Conservation (phyloP, 2,113 vertebrate genomes). For the Ovis canadensis region DNA sequence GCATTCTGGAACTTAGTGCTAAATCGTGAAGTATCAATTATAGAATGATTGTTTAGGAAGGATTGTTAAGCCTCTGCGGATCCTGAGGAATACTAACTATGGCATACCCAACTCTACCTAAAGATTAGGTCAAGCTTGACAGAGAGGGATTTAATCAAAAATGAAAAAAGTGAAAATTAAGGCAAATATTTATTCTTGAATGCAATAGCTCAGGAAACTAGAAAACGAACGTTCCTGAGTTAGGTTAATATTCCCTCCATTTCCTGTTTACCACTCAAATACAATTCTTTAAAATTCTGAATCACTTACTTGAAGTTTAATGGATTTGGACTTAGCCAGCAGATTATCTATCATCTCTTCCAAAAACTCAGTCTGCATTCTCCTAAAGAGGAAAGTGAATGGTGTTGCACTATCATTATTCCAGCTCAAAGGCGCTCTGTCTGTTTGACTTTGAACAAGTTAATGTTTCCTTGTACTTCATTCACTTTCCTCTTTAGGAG, state of each 20-base stretch:
- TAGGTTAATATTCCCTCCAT: background rate
- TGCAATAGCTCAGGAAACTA: background rate
- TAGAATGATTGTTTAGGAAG: background rate
- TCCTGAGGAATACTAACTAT: background rate
- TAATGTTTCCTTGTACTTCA: background rate
- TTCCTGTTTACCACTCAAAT: background rate
- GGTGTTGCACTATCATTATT: background rate
- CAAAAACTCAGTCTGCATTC: background rate
- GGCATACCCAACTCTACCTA: background rate
- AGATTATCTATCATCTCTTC: background rate
- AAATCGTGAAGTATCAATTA: background rate
- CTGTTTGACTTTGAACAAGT: background rate
- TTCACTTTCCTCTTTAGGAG: background rate
- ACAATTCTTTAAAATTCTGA: background rate
- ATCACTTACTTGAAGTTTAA: slow-evolving; percentile 11
- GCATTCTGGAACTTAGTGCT: background rate
- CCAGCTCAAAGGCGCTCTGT: background rate
- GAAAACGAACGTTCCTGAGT: background rate
- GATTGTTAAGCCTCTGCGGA: background rate
- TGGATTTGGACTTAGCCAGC: background rate
- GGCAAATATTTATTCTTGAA: background rate
- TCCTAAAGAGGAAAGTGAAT: too few relatives aligned
- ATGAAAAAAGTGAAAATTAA: background rate
- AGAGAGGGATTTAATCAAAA: background rate
- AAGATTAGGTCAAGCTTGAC: background rate